Evolutionary conservation across 1,140 invertebrate genomes (phyloP).

Genomic region (Prorops nasuta): DNA sequence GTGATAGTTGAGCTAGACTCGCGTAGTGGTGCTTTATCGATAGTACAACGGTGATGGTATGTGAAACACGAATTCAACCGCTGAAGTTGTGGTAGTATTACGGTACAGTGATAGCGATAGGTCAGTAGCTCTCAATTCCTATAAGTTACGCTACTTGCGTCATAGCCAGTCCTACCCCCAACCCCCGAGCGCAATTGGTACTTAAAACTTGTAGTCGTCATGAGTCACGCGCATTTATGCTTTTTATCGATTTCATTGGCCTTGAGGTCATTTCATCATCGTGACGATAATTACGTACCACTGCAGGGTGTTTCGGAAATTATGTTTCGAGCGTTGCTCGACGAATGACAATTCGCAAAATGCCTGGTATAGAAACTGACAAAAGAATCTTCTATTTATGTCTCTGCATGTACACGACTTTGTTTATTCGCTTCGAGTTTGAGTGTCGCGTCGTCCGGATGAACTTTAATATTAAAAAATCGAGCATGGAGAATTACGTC

Average conservation of each 20-base stretch:
- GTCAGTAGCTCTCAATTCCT: slow-evolving; percentile 1
- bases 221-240: not conserved
- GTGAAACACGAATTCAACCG: too few relatives aligned
- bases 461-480: too few relatives aligned
- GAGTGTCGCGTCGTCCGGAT: too few relatives aligned
- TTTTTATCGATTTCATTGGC: not conserved
- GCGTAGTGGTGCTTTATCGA: too few relatives aligned
- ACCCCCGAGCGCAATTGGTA: not conserved
- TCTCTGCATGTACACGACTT: too few relatives aligned
- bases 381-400: too few relatives aligned
- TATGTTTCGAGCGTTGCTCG: not conserved
- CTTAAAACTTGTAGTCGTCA: not conserved
- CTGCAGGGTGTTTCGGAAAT: not conserved
- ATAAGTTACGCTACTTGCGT: not conserved
- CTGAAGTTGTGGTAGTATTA: too few relatives aligned
- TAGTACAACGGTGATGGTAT: too few relatives aligned
- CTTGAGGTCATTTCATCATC: not conserved
- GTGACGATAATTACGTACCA: not conserved
- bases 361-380: slow-evolving; percentile 21
- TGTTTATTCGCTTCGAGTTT: too few relatives aligned
- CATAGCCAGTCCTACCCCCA: not conserved
- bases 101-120: slow-evolving; percentile 1
- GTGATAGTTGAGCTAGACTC: too few relatives aligned
- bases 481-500: too few relatives aligned
- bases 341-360: slow-evolving; percentile 19